phyloP scores from a whole-genome alignment of 2,113 vertebrate genomes.

The Rhizomys pruinosus region DNA sequence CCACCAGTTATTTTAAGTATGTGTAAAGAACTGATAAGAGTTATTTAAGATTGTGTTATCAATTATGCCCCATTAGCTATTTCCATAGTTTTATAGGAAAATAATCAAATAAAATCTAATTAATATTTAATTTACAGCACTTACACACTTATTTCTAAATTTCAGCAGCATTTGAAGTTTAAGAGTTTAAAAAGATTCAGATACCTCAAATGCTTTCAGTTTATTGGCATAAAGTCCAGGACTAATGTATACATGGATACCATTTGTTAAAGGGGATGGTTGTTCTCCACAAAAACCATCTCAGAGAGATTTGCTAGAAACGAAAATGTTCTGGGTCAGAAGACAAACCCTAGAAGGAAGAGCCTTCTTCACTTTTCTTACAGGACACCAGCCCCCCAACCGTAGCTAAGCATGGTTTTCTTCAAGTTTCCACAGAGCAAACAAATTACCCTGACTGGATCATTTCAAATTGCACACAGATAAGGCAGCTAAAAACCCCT shows the following conservation, averaged over 20 bases:
- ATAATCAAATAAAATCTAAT: neutral
- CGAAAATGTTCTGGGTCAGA: constrained; percentile 34
- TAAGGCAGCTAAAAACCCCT: constrained; percentile 57
- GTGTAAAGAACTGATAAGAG: constrained; percentile 16
- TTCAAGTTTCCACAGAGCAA: constrained; percentile 43
- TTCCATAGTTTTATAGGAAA: constrained; percentile 30
- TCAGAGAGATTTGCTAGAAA: neutral
- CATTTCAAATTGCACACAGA: constrained; percentile 28
- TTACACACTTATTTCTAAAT: constrained; percentile 21
- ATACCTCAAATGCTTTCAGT: constrained; percentile 13
- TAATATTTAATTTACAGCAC: constrained; percentile 40
- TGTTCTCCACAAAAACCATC: neutral
- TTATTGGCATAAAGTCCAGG: neutral
- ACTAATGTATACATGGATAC: neutral
- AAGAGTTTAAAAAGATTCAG: constrained; percentile 47
- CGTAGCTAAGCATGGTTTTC: constrained; percentile 42
- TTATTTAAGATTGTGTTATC: constrained; percentile 37
- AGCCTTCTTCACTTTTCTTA: neutral
- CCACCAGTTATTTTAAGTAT: constrained; percentile 20
- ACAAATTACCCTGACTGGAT: constrained; percentile 49
- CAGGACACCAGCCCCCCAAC: neutral
- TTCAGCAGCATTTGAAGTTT: neutral
- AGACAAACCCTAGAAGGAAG: neutral
- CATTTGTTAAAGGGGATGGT: constrained; percentile 7
- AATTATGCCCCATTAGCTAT: neutral